These are phyloP conservation scores for Selenia dentaria DNA, from an alignment of 2,888 invertebrate genomes.

Conservation along the genomic window DNA sequence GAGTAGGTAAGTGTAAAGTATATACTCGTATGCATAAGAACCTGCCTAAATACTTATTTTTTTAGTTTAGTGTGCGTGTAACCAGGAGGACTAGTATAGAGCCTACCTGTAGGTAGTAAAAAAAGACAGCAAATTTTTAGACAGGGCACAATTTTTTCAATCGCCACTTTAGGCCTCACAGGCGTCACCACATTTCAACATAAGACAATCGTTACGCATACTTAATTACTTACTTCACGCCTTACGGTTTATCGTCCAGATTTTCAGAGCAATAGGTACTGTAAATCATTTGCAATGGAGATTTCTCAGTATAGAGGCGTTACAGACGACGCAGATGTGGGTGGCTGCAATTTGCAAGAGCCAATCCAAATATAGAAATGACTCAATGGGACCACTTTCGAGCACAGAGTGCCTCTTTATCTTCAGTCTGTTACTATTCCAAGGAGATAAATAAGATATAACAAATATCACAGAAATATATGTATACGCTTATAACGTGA, in stretches of 20 bases:
- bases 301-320: constrained; percentile 26
- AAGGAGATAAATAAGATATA: constrained; percentile 29
- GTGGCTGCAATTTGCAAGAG: constrained; percentile 37
- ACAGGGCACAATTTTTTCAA: neutral
- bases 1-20: too few species aligned
- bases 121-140: too few species aligned
- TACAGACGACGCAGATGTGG: constrained; percentile 39
- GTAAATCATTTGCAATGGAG: constrained; percentile 37
- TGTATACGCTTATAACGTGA: too few species aligned
- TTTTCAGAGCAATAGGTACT: constrained; percentile 20
- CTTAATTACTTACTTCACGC: constrained; percentile 27
- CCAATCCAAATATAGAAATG: constrained; percentile 58
- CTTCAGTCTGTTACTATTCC: constrained; percentile 20
- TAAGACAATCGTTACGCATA: constrained; percentile 16
- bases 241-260: constrained; percentile 24
- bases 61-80: too few species aligned
- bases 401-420: constrained; percentile 37
- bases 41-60: too few species aligned
- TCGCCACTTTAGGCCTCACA: constrained; percentile 6
- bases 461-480: too few species aligned
- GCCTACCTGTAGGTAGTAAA: too few species aligned
- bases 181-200: constrained; percentile 8
- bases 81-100: too few species aligned
- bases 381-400: constrained; percentile 45
- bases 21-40: too few species aligned